These are phyloP conservation scores for Clarias platycephalus DNA, from an alignment of 2,797 vertebrate species.

Conservation along the genomic window DNA sequence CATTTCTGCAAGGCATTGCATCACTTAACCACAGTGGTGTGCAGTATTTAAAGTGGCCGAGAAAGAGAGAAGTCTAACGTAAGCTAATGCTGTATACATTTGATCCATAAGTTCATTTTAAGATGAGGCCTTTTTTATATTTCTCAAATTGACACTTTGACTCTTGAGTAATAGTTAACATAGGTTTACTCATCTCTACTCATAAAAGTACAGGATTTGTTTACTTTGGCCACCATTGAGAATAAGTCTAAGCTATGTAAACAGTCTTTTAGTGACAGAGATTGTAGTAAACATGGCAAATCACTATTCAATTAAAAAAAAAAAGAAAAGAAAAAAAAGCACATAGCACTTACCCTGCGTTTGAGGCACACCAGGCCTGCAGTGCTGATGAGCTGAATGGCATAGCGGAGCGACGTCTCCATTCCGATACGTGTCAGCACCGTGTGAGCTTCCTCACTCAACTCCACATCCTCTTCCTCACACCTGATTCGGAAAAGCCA, in stretches of 20 bases:
- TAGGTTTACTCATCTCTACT: too few species aligned
- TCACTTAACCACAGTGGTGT: too few species aligned
- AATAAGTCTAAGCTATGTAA: neutral
- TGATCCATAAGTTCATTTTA: too few species aligned
- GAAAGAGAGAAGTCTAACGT: too few species aligned
- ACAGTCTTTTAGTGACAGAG: neutral
- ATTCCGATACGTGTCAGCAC: slow-evolving; percentile 92
- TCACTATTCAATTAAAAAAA: neutral
- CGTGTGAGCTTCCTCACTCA: slow-evolving; percentile 89
- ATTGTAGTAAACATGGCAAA: neutral
- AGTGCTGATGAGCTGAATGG: slow-evolving; percentile 93
- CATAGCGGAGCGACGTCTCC: slow-evolving; percentile 91
- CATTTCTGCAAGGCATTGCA: too few species aligned
- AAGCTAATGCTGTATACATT: too few species aligned
- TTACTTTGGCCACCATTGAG: neutral
- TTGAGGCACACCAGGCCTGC: slow-evolving; percentile 92
- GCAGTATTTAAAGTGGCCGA: too few species aligned
- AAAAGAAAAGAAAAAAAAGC: too few species aligned
- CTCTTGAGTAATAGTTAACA: too few species aligned
- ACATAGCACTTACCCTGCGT: slow-evolving; percentile 76
- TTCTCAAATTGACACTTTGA: too few species aligned
- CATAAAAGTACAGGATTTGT: too few species aligned
- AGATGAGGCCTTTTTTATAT: too few species aligned
- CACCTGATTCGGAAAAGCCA: slow-evolving; percentile 70
- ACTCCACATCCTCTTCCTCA: slow-evolving; percentile 95